Conservation (phyloP, 1,140 invertebrate genomes). For the Drosophila lini region DNA sequence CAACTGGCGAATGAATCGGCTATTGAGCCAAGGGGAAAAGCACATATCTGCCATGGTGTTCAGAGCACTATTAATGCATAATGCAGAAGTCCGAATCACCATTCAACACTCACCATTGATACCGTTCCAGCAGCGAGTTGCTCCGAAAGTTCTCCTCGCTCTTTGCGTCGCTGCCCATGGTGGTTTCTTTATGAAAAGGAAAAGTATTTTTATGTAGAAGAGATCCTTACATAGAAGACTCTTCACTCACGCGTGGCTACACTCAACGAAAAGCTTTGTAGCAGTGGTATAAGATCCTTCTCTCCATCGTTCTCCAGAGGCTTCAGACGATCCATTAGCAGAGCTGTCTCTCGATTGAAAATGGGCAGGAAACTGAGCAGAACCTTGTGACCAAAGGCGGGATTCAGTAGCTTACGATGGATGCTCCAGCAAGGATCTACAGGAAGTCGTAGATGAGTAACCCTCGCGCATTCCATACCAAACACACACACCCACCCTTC, state of each 20-base stretch:
- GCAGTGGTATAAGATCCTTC: slow-evolving; percentile 54
- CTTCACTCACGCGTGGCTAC: slow-evolving; percentile 71
- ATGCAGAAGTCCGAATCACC: slow-evolving; percentile 5
- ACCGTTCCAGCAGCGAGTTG: slow-evolving; percentile 51
- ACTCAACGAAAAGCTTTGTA: slow-evolving; percentile 65
- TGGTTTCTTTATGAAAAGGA: slow-evolving; percentile 59
- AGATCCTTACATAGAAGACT: neutral
- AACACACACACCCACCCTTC: slow-evolving; percentile 27
- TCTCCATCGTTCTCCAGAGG: slow-evolving; percentile 32
- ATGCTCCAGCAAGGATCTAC: slow-evolving; percentile 71
- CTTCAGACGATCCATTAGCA: slow-evolving; percentile 49
- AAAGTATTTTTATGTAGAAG: neutral
- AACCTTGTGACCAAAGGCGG: slow-evolving; percentile 75
- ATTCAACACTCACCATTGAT: slow-evolving; percentile 65
- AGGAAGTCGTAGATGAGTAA: neutral
- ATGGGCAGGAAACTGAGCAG: slow-evolving; percentile 70
- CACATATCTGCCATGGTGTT: slow-evolving; percentile 79
- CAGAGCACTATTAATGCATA: slow-evolving; percentile 64
- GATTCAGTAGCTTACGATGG: slow-evolving; percentile 73
- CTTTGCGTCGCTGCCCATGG: slow-evolving; percentile 71
- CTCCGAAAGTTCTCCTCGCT: slow-evolving; percentile 40
- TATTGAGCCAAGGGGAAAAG: slow-evolving; percentile 70
- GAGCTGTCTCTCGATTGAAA: slow-evolving; percentile 63
- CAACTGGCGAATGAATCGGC: slow-evolving; percentile 41
- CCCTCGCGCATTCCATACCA: neutral